Base-by-base conservation (phyloP, 92 coral and sea anemone species). In the Parazoanthus swiftii region DNA sequence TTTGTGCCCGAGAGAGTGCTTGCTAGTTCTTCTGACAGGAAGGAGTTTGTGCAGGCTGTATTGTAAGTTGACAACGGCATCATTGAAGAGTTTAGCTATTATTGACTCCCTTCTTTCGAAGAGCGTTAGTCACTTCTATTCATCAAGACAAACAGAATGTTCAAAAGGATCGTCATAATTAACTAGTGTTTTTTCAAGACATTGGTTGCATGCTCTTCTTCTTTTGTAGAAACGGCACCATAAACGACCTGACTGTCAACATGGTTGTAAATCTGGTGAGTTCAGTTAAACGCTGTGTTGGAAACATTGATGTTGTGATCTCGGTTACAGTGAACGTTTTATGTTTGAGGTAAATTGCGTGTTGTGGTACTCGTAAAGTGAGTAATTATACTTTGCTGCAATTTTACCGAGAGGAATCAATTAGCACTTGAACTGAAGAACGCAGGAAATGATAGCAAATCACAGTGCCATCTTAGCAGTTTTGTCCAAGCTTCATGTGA, bases 181-280 rank as follows among this genome's bases (percentile, higher is more conserved):
- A 46, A 8, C 42, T 48, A 29, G 33, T 1, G 51, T 48, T 48
- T 8, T 48, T 5, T 13, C 51, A 48, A 6, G 0, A 48, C 51
- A 48, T 54, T 76, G 7, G 21, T 51, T 76, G 25, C 36, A 39
- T 51, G 5, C 44, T 59, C 26, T 73, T 58, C n/a, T 68, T 77
- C n/a, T 26, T 71, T 58, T 68, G 9, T 76, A 95, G 99, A 89
- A 97, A 95, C 89, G 85, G 90, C 35, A 97, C 99, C 4, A 97
- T 97, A 83, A 97, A 97, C 78, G 98, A 97, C 68, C 89, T 97
- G 74, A 95, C 99, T 38, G 94, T 95, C 72, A 92, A 92, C 75
- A 89, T 97, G 93, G 91, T 97, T 6, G 92, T 97, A 68, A 97
- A 97, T 81, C 89, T 97, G 94, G 98, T 95, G 80, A 91, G 94